phyloP scores from a whole-genome alignment of 2,113 vertebrate genomes.

The Lagopus muta region DNA sequence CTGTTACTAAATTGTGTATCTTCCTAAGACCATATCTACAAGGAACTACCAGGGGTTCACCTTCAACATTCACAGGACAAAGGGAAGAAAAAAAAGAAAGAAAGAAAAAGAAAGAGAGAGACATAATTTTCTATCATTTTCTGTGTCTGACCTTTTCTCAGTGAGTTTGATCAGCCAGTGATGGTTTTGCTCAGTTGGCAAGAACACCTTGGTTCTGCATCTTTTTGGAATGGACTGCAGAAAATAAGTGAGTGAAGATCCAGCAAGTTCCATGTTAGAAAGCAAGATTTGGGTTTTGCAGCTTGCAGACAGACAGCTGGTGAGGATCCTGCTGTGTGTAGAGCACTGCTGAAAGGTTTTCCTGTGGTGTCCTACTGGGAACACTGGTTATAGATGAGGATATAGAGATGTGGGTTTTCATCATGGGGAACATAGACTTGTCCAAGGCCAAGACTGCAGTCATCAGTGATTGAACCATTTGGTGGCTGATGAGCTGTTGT shows the following conservation, averaged over 20 bases:
- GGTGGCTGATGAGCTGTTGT: not conserved
- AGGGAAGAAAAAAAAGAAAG: not conserved
- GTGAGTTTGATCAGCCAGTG: fast-evolving
- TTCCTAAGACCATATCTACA: fast-evolving
- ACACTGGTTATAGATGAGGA: not conserved
- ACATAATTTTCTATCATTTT: not conserved
- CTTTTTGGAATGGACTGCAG: not conserved
- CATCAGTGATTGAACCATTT: too few relatives aligned
- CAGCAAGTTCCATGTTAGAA: not conserved
- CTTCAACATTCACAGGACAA: not conserved
- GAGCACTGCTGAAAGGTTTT: not conserved
- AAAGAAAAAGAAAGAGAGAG: not conserved
- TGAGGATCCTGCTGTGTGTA: not conserved
- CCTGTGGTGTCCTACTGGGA: fast-evolving
- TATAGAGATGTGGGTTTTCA: not conserved
- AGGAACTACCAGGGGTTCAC: not conserved
- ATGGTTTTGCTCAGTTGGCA: fast-evolving
- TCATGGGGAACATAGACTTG: too few relatives aligned
- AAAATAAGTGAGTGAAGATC: not conserved
- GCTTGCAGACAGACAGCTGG: not conserved
- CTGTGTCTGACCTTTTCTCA: not conserved
- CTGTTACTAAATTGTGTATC: not conserved
- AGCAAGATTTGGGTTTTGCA: not conserved
- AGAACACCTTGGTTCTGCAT: not conserved
- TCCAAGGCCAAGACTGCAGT: too few relatives aligned